A percentile compares a stretch with the other conserved stretches of the same genome.
These are phyloP conservation scores for Manis crassicaudata DNA, from an alignment of 2,797 vertebrate species.

Conservation along the genomic window DNA sequence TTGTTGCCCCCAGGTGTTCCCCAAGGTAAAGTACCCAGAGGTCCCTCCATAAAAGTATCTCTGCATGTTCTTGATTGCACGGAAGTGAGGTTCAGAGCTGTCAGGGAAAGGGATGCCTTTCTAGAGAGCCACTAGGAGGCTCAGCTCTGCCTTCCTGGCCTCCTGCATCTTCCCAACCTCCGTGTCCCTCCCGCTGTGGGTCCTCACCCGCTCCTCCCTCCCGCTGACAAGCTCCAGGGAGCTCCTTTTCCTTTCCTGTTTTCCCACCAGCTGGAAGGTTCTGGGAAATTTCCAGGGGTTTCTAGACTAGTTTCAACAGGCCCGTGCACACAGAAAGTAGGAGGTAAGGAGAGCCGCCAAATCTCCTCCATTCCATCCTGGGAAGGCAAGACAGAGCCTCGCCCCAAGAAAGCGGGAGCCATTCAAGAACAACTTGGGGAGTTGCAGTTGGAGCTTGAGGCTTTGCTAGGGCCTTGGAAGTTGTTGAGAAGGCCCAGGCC, in stretches of 20 bases:
- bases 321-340: not conserved
- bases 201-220: not conserved
- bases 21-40: not conserved
- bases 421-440: not conserved
- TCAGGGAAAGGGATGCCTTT: not conserved
- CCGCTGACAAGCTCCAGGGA: not conserved
- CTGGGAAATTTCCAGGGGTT: slow-evolving; percentile 18
- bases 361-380: not conserved
- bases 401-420: not conserved
- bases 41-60: not conserved
- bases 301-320: not conserved
- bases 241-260: slow-evolving; percentile 49
- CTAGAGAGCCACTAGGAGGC: not conserved
- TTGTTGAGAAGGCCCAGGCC: not conserved
- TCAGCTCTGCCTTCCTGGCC: not conserved
- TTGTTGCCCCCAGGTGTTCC: not conserved
- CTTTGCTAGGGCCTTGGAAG: not conserved
- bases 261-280: slow-evolving; percentile 31
- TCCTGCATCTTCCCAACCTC: not conserved
- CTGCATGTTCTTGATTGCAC: not conserved
- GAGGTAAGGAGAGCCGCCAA: not conserved
- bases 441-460: not conserved
- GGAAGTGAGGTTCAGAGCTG: not conserved
- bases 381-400: slow-evolving; percentile 1
- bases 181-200: not conserved